A percentile compares a stretch with the other conserved stretches of the same genome.
Evolutionary conservation across 1,140 invertebrate genomes (phyloP).

Genomic region (Onthophagus taurus): DNA sequence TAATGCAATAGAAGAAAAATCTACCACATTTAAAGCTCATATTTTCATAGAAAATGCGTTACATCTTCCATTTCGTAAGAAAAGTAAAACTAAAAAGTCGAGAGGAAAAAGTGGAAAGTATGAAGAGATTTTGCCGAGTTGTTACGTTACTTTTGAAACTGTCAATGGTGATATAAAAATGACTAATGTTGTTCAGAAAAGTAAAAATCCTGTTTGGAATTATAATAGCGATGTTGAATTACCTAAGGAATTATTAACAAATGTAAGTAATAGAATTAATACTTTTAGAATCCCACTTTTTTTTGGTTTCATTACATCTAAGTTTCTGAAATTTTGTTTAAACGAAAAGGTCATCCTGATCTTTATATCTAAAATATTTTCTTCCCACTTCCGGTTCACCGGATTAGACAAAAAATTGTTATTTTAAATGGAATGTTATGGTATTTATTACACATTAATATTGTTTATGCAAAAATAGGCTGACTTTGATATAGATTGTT

Average conservation of each 20-base stretch:
- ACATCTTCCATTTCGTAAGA: conserved; percentile 44
- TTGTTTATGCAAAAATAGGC: no score
- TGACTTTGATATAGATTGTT: no score
- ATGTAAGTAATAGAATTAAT: conserved; percentile 45
- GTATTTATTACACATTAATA: no score
- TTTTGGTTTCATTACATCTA: conserved; percentile 7
- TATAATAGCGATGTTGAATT: conserved; percentile 44
- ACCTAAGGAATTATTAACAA: conserved; percentile 43
- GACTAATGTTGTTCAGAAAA: conserved; percentile 44
- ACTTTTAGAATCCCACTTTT: no score
- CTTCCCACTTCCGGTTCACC: no score
- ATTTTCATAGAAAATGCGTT: conserved; percentile 47
- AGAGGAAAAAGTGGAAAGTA: conserved; percentile 23
- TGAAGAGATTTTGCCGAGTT: conserved; percentile 39
- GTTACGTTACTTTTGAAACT: conserved; percentile 51
- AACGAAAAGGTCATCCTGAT: no score
- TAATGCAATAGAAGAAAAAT: no score
- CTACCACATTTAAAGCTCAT: conserved; percentile 39
- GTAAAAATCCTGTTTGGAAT: conserved; percentile 47
- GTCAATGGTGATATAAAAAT: conserved; percentile 32
- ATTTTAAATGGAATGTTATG: no score
- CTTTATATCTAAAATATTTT: no score
- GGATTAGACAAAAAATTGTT: no score
- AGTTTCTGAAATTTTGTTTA: no score
- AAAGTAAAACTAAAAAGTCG: conserved; percentile 25